These are phyloP conservation scores for Paedocypris micromegethes DNA, from an alignment of 2,797 vertebrate species.

Conservation along the genomic window DNA sequence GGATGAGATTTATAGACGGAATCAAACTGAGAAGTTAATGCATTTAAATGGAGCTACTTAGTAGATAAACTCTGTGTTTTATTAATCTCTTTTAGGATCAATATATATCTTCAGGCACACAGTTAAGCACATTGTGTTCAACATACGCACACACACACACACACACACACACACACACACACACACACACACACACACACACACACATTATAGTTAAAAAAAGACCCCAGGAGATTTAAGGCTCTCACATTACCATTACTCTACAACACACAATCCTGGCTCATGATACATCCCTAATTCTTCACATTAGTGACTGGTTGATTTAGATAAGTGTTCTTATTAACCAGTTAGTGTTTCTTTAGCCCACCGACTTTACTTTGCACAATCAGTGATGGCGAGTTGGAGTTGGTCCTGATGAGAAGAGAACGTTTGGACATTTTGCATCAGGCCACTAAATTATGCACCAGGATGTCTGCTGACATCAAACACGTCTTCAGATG, in stretches of 20 bases:
- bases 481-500: constrained; percentile 22
- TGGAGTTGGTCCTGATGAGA: constrained; percentile 4
- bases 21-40: not conserved
- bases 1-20: too few species aligned
- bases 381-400: not conserved
- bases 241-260: too few species aligned
- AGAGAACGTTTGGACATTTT: constrained; percentile 23
- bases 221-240: too few species aligned
- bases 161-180: constrained; percentile 1
- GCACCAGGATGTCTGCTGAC: constrained; percentile 35
- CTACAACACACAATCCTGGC: too few species aligned
- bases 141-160: not conserved
- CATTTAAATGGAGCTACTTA: constrained; percentile 2
- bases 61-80: constrained; percentile 11
- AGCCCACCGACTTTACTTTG: not conserved
- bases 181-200: too few species aligned
- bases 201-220: too few species aligned
- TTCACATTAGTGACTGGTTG: too few species aligned
- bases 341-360: too few species aligned
- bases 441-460: constrained; percentile 22
- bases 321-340: too few species aligned
- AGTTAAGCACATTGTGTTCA: not conserved
- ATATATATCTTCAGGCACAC: constrained; percentile 5
- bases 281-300: too few species aligned
- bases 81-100: constrained; percentile 7